phyloP scores from a whole-genome alignment of 2,888 invertebrate genomes.

The Drosophila histrio region DNA sequence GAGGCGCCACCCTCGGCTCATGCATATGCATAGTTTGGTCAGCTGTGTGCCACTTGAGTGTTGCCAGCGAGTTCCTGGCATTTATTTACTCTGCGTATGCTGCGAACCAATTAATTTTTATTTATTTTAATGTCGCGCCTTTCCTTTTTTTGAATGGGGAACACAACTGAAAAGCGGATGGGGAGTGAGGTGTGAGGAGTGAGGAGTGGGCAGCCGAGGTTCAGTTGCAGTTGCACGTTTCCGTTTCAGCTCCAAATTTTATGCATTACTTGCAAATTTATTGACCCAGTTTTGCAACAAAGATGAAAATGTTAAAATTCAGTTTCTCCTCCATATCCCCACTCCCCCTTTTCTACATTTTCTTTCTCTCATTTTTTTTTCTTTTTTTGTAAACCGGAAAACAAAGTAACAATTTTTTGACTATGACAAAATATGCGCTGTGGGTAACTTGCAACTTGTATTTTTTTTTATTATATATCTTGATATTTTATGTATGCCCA shows the following conservation, averaged over 20 bases:
- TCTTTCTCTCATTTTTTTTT: background rate
- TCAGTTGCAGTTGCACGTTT: conserved; percentile 17
- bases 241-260: conserved; percentile 53
- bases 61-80: conserved; percentile 1
- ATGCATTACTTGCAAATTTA: conserved; percentile 78
- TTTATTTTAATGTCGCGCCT: conserved; percentile 69
- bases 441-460: conserved; percentile 22
- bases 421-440: conserved; percentile 23
- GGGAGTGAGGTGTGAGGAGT: background rate
- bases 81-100: conserved; percentile 53
- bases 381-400: conserved; percentile 38
- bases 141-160: background rate
- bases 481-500: conserved; percentile 36
- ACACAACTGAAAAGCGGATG: too few species aligned
- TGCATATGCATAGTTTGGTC: conserved; percentile 40
- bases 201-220: background rate
- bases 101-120: conserved; percentile 75
- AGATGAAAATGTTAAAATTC: conserved; percentile 58
- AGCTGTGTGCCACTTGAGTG: conserved; percentile 33
- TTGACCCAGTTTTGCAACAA: conserved; percentile 72
- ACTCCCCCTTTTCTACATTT: background rate
- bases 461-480: conserved; percentile 10
- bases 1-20: background rate
- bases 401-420: conserved; percentile 60
- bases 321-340: background rate